Conservation (phyloP, 2,113 vertebrate genomes). For the Cyphomyrus discorhynchus region DNA sequence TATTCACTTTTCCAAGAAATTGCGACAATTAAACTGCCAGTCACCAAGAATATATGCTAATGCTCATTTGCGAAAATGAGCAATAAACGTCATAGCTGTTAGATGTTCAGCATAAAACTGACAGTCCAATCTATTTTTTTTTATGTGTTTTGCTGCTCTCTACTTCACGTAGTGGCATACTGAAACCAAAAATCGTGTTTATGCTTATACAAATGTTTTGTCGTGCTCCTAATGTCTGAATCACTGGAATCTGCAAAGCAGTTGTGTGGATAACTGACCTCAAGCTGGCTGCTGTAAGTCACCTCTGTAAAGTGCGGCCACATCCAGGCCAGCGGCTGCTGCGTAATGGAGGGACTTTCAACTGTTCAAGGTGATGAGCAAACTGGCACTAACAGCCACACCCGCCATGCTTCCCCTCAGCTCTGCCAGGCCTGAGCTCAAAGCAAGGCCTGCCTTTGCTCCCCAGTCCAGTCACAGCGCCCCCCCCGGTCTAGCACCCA, state of each 20-base stretch:
- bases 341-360: background rate
- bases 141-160: slow-evolving; percentile 46
- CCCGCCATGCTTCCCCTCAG: background rate
- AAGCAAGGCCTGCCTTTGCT: background rate
- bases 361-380: background rate
- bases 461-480: background rate
- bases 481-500: background rate
- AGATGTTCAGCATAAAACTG: background rate
- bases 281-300: slow-evolving; percentile 29
- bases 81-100: background rate
- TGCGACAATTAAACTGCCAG: background rate
- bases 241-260: slow-evolving; percentile 21
- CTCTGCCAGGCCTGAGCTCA: background rate
- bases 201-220: slow-evolving; percentile 9
- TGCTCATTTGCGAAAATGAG: background rate
- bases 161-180: slow-evolving; percentile 30
- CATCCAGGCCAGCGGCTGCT: background rate
- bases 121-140: background rate
- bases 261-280: slow-evolving; percentile 27
- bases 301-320: background rate
- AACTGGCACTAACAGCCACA: background rate
- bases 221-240: slow-evolving; percentile 34
- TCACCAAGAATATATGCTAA: background rate
- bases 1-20: background rate
- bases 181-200: slow-evolving; percentile 30